These are phyloP conservation scores for Drosophila sordidula DNA, from an alignment of 2,888 invertebrate genomes.

Conservation along the genomic window DNA sequence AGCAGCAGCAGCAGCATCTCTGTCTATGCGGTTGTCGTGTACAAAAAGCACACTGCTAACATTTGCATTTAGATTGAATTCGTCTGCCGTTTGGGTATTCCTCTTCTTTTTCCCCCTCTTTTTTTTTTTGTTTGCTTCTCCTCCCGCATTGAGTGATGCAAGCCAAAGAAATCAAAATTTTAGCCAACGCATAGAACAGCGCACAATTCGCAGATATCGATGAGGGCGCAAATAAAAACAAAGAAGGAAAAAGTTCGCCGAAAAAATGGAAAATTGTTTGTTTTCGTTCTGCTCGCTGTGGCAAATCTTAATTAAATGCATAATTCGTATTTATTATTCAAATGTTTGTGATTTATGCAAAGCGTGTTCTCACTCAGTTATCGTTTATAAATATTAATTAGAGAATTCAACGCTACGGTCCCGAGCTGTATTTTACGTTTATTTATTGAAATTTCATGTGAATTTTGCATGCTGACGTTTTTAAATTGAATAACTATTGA, in stretches of 20 bases:
- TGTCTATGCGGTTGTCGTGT: constrained; percentile 38
- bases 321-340: constrained; percentile 81
- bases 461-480: constrained; percentile 35
- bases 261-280: constrained; percentile 44
- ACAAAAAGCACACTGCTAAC: constrained; percentile 65
- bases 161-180: constrained; percentile 74
- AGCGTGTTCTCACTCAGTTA: constrained; percentile 39
- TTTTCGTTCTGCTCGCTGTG: constrained; percentile 37
- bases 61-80: constrained; percentile 80
- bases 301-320: constrained; percentile 80
- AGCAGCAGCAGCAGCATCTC: constrained; percentile 6
- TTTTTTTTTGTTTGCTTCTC: constrained; percentile 2
- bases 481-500: constrained; percentile 57
- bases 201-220: constrained; percentile 48
- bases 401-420: constrained; percentile 13
- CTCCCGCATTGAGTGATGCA: constrained; percentile 58
- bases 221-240: constrained; percentile 7
- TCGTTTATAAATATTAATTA: constrained; percentile 77
- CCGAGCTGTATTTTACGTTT: constrained; percentile 32
- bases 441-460: constrained; percentile 38
- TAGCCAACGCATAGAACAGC: constrained; percentile 21
- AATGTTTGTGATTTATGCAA: constrained; percentile 77
- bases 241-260: constrained; percentile 17
- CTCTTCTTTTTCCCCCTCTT: constrained; percentile 18
- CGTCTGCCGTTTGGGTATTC: constrained; percentile 53